Base-by-base conservation (phyloP, 2,113 vertebrate species). In the Cyphomyrus plagiostoma region DNA sequence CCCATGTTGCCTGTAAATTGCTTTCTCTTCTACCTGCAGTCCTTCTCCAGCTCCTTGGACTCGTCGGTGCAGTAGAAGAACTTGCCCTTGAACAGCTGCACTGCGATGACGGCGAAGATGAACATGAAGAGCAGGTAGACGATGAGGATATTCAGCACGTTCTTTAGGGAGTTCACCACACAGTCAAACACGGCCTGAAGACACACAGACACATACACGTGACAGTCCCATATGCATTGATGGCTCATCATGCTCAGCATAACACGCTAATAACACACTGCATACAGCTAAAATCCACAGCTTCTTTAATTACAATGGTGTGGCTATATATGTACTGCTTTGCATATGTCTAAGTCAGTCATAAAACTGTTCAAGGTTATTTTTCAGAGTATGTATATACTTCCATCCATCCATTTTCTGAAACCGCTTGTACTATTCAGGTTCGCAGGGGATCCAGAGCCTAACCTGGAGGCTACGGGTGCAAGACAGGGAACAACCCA, bases 71-170 rank as follows among this genome's bases (percentile, higher is more conserved):
- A 99, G 94, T 97, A 99, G 94, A 99, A 99, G 91, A 99, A 99
- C 88, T 98, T 97, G 19, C 98, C 98, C 93, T 99, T 99, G 95
- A 99, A 99, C 91, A 99, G 98, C 93, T 99, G 98, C 88, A 99
- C 98, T 0, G 98, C 98, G 10, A 99, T 98, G 93, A 99, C 98
- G 0, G 98, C 98, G 10, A 99, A 99, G 92, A 99, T 99, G 95
- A 99, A 98, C 98, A 99, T 99, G 96, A 99, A 99, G 90, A 99
- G 98, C 95, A 99, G 96, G 94, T 99, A 99, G 80, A 99, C 98
- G 0, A 99, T 97, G 89, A 99, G 96, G 95, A 99, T 99, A 91
- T 99, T 99, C 93, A 99, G 95, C 23, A 99, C 98, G 0, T 99
- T 99, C 96, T 97, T 99, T 94, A 99, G 92, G 30, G 98, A 99